Percentiles rank a stretch among this genome's conserved stretches.
Conservation (phyloP, 2,797 vertebrate species). For the Tapirus indicus region DNA sequence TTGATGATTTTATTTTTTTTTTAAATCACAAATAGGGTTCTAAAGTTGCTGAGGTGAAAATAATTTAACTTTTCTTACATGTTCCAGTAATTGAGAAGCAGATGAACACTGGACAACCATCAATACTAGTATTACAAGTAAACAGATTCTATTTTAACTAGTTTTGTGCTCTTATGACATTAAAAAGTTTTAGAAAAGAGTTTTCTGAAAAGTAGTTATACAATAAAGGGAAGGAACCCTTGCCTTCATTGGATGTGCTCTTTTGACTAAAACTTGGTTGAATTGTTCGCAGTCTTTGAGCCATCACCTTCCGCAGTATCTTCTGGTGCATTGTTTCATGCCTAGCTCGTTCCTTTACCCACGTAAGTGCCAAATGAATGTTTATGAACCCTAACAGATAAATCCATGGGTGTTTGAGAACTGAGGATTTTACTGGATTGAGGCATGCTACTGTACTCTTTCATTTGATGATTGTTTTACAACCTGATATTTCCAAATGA, state of each 20-base stretch:
- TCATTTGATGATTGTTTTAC: background rate
- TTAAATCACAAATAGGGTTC: conserved; percentile 55
- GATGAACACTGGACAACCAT: background rate
- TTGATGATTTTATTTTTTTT: conserved; percentile 67
- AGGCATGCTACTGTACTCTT: background rate
- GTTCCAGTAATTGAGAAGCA: background rate
- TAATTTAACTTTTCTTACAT: conserved; percentile 54
- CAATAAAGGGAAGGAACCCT: background rate
- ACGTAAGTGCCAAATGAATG: background rate
- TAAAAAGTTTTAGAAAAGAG: background rate
- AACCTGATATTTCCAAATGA: background rate
- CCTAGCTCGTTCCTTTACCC: background rate
- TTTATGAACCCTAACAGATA: background rate
- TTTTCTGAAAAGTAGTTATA: background rate
- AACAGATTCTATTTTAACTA: conserved; percentile 32
- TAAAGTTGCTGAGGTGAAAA: conserved; percentile 61
- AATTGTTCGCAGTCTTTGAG: background rate
- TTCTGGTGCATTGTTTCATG: background rate
- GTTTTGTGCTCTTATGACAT: background rate
- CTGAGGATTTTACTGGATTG: background rate
- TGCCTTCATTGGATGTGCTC: background rate
- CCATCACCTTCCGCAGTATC: background rate
- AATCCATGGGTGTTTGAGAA: background rate
- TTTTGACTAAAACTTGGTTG: background rate
- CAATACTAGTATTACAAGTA: background rate